Evolutionary conservation across 2,888 invertebrate genomes (phyloP).

Genomic region (Volucella inflata): DNA sequence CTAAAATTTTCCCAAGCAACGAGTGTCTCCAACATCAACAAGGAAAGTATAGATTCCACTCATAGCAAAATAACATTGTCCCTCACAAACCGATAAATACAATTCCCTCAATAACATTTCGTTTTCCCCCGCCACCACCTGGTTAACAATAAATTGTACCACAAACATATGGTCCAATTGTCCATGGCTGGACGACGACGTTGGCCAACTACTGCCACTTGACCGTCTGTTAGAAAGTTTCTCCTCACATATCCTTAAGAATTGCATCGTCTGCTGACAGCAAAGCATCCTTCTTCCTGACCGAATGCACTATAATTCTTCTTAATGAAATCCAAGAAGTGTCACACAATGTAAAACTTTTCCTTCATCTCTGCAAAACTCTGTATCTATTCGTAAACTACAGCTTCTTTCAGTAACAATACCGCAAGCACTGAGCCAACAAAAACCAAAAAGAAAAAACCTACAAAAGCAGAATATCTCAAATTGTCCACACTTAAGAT

Average conservation of each 20-base stretch:
- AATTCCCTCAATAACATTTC: conserved; percentile 7
- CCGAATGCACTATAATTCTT: conserved; percentile 29
- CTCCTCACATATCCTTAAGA: conserved; percentile 1
- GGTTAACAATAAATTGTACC: conserved; percentile 15
- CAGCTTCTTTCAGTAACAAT: conserved; percentile 61
- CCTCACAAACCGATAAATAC: not conserved
- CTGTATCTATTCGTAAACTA: not conserved
- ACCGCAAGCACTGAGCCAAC: conserved; percentile 23
- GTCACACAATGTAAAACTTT: conserved; percentile 65
- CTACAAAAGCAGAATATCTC: conserved; percentile 5
- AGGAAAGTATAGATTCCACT: not conserved
- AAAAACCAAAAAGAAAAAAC: not conserved
- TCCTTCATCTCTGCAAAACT: conserved; percentile 5
- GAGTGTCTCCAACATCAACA: not conserved
- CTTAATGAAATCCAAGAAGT: conserved; percentile 67
- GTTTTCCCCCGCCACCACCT: not conserved
- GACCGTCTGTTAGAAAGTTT: conserved; percentile 50
- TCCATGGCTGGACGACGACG: not conserved
- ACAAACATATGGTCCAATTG: not conserved
- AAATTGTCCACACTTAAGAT: conserved; percentile 68
- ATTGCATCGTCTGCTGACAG: conserved; percentile 46
- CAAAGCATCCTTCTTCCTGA: not conserved
- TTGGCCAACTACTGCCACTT: conserved; percentile 25
- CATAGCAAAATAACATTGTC: not conserved
- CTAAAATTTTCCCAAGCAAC: too few species aligned